Conservation (phyloP, 1,140 invertebrate species). For the Lordiphosa collinella region DNA sequence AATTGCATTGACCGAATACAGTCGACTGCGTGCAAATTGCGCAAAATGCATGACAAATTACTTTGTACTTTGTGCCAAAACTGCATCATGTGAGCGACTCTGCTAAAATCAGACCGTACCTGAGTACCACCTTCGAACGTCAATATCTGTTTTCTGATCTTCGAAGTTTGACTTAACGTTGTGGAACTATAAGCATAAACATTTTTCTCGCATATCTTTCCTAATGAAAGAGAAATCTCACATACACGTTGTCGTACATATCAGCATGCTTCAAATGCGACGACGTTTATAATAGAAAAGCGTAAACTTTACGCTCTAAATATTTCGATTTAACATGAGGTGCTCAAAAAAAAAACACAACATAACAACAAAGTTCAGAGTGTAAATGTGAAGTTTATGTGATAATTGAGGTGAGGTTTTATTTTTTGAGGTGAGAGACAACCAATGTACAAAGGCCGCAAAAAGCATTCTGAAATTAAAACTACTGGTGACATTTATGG, state of each 20-base stretch:
- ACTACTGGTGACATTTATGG: neutral
- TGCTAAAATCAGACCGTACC: too few relatives aligned
- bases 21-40: too few relatives aligned
- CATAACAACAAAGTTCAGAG: constrained; percentile 50
- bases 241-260: constrained; percentile 1
- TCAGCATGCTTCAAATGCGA: constrained; percentile 61
- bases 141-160: too few relatives aligned
- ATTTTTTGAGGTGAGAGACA: constrained; percentile 3
- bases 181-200: too few relatives aligned
- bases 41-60: too few relatives aligned
- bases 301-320: constrained; percentile 64
- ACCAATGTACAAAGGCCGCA: constrained; percentile 16
- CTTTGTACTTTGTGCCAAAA: too few relatives aligned
- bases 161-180: too few relatives aligned
- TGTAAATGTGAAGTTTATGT: constrained; percentile 64
- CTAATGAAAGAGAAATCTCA: constrained; percentile 19
- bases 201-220: neutral
- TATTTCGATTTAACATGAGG: constrained; percentile 50
- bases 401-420: constrained; percentile 36
- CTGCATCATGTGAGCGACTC: too few relatives aligned
- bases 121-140: too few relatives aligned
- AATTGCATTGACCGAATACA: too few relatives aligned
- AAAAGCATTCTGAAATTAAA: neutral
- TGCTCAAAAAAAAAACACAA: constrained; percentile 10
- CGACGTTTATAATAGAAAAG: constrained; percentile 45